phyloP scores from a whole-genome alignment of 2,797 vertebrate species.

The Ibycter americanus region DNA sequence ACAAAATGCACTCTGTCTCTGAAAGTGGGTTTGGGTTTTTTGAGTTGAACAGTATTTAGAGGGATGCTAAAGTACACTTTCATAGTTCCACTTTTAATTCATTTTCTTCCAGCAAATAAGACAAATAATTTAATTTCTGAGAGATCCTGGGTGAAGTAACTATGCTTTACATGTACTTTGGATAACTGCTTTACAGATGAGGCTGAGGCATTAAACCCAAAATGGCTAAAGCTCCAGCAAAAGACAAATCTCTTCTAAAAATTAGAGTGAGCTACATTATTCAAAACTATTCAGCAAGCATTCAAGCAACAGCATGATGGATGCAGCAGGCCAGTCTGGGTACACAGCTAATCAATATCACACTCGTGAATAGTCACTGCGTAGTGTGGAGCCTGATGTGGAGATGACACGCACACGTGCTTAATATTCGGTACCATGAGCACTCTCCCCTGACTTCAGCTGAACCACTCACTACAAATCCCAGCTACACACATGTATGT shows the following conservation, averaged over 20 bases:
- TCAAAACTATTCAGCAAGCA: conserved; percentile 6
- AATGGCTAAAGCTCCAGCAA: rapidly evolving
- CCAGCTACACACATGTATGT: neutral
- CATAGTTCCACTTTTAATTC: neutral
- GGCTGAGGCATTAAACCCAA: neutral
- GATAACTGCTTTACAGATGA: neutral
- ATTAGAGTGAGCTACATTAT: neutral
- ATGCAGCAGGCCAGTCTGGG: neutral
- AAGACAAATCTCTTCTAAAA: conserved; percentile 32
- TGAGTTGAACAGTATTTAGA: neutral
- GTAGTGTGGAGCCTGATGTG: neutral
- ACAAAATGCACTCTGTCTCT: neutral
- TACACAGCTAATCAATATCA: conserved; percentile 10
- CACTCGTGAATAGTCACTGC: neutral
- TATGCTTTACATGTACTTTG: neutral
- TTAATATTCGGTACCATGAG: neutral
- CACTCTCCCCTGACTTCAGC: neutral
- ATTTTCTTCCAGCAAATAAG: neutral
- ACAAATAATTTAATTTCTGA: neutral
- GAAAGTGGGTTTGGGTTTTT: neutral
- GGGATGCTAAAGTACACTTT: neutral
- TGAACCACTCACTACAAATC: rapidly evolving
- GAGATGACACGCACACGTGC: rapidly evolving
- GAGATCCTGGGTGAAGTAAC: neutral
- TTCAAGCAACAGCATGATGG: neutral